Percentiles rank a stretch among this genome's conserved stretches.
These are phyloP conservation scores for Sialia sialis DNA, from an alignment of 2,113 vertebrate species.

Conservation along the genomic window DNA sequence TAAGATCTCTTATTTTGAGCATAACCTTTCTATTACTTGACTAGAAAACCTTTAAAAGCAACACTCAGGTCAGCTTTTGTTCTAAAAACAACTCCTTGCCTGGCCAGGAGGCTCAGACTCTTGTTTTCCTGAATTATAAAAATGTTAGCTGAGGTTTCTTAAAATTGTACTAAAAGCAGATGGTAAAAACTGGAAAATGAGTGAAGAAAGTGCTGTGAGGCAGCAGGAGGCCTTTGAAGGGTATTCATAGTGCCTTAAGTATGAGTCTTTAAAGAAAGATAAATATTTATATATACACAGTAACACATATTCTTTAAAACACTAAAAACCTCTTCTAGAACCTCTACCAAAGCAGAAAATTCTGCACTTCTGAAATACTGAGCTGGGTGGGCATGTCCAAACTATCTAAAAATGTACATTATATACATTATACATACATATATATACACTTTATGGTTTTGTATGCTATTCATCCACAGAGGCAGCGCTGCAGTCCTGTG, in stretches of 20 bases:
- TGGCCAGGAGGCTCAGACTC: neutral
- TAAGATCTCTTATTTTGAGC: neutral
- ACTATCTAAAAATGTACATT: neutral
- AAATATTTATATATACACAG: neutral
- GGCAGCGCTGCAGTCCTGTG: neutral
- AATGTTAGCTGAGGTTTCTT: neutral
- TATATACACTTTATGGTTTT: neutral
- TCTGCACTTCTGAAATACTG: neutral
- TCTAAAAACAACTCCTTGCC: neutral
- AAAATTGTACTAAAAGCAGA: neutral
- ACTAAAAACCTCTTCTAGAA: neutral
- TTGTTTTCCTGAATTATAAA: neutral
- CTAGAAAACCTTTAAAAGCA: neutral
- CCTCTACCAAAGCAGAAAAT: neutral
- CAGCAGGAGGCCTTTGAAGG: neutral
- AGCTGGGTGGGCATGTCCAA: neutral
- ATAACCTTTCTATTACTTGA: neutral
- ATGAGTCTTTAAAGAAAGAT: neutral
- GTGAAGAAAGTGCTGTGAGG: neutral
- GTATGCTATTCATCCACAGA: neutral
- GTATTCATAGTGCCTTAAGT: neutral
- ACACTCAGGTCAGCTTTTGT: neutral
- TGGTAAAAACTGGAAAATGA: neutral
- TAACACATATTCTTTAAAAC: neutral
- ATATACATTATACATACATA: neutral